Base-by-base conservation (phyloP, 2,797 vertebrate species). In the Poeciliopsis turneri region DNA sequence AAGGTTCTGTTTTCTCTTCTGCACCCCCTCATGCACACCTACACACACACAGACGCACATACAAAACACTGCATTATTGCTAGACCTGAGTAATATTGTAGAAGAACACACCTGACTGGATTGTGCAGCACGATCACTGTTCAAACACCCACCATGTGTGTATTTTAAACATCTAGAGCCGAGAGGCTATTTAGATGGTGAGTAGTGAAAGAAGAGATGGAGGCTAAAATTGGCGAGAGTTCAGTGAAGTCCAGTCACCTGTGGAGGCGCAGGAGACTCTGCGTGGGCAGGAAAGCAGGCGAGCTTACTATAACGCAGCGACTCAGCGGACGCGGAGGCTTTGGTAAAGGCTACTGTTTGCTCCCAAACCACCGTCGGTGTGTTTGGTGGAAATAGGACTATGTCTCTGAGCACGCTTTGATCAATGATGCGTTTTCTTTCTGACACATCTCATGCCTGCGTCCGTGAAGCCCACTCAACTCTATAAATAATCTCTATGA, bases 401-500 rank as follows among this genome's bases (percentile, higher is more conserved):
- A 85, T 45, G 57, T 87, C 74, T 89, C 85, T 53, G 81, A 86
- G 85, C 82, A 72, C 82, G 85, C 91, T 93, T 92, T 91, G 92
- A 93, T 93, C 90, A 93, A 92, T 89, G 92, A 91, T 92, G 91
- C 86, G 83, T 91, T 91, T 92, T 91, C 87, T 84, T 90, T 89
- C 89, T 91, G 93, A 94, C 90, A 94, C 94, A 92, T 93, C 91
- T 89, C 84, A 93, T 80, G 89, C 92, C 89, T 89, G 88, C 88
- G 82, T 90, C 93, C 89, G 72, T 82, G 82, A 90, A 93, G 90
- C 94, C 95, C 94, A 95, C 94, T 93, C 94, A 93, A 68, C 84
- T 92, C 93, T 95, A 95, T 92, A 94, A 94, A 95, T 95, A 95
- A 89, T 89, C 91, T 85, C 89, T 0, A 80, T 76, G 87, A 93